Base-by-base conservation (phyloP, 2,113 vertebrate genomes). In the Onychorhynchus coronatus region DNA sequence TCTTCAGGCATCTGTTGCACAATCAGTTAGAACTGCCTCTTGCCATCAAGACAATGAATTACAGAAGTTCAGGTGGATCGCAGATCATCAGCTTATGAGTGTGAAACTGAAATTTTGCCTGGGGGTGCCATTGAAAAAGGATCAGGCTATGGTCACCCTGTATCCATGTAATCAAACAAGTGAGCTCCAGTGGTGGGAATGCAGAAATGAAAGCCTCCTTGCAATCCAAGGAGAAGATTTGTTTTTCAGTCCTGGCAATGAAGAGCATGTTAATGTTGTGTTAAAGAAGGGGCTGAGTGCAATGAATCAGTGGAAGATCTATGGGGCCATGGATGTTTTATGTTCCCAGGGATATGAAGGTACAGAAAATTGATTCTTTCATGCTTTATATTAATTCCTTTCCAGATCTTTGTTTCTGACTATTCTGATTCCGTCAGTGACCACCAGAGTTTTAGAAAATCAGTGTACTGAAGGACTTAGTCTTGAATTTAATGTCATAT, bases 51-150 rank as follows among this genome's bases (percentile, higher is more conserved):
- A 95, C 17, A 97, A 91, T 4, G 97, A 98, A 21, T 92, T 95
- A 3, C 99, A 99, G 96, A 98, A 98, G 76, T 99, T 99, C 93
- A 98, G 98, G 37, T 99, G 99, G 99, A 98, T 98, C 77, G 99
- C 99, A 3, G 95, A 98, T 20, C 97, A 95, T 5, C 98, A 98
- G n/a, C 9, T 99, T 55, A 98, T 99, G 97, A 99, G 98, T 28
- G 56, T 99, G 35, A 98, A 98, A 12, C 95, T 98, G 42, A 99
- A 99, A 63, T 85, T 99, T 5, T 99, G 99, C 63, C 73, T 99
- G 65, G 99, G 97, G 0, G 98, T 98, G 15, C 58, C 96, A 2
- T 74, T 95, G 9, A 98, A 99, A 78, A 93, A 92, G 3, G 98
- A 99, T 55, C 98, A 98, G 98, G 97, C 98, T 30, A 70, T 97